Evolutionary conservation across 2,888 invertebrate species (phyloP).

Genomic region (Phortica magna): DNA sequence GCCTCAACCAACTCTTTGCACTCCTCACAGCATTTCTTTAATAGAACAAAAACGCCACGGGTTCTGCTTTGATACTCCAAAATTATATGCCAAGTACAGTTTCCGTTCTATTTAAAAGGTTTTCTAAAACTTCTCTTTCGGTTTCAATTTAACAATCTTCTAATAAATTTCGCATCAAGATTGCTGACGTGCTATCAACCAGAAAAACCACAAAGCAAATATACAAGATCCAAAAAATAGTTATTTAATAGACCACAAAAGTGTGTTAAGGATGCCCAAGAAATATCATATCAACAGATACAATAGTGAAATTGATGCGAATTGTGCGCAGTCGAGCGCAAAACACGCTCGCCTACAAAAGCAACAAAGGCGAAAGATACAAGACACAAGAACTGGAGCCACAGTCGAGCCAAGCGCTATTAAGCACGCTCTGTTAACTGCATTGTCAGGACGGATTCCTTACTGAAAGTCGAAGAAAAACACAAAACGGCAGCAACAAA

Average conservation of each 20-base stretch:
- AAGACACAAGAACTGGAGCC: not conserved
- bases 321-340: conserved; percentile 29
- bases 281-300: conserved; percentile 32
- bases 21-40: not conserved
- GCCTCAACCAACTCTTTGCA: not conserved
- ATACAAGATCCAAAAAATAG: conserved; percentile 29
- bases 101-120: not conserved
- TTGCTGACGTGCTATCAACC: conserved; percentile 21
- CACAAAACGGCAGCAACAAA: conserved; percentile 17
- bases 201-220: conserved; percentile 20
- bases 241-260: conserved; percentile 48
- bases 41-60: not conserved
- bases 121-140: not conserved
- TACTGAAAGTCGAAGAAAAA: conserved; percentile 7
- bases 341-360: conserved; percentile 21
- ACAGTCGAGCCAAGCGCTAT: not conserved
- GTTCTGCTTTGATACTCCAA: not conserved
- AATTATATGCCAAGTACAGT: not conserved
- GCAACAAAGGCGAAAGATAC: not conserved
- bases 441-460: conserved; percentile 16
- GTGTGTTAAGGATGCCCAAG: conserved; percentile 27
- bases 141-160: conserved; percentile 10
- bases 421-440: conserved; percentile 14
- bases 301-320: conserved; percentile 32
- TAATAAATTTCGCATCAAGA: conserved; percentile 10